A percentile compares a stretch with the other conserved stretches of the same genome.
Evolutionary conservation across 2,888 invertebrate genomes (phyloP).

Genomic region (Cryptocheilus praepositus): DNA sequence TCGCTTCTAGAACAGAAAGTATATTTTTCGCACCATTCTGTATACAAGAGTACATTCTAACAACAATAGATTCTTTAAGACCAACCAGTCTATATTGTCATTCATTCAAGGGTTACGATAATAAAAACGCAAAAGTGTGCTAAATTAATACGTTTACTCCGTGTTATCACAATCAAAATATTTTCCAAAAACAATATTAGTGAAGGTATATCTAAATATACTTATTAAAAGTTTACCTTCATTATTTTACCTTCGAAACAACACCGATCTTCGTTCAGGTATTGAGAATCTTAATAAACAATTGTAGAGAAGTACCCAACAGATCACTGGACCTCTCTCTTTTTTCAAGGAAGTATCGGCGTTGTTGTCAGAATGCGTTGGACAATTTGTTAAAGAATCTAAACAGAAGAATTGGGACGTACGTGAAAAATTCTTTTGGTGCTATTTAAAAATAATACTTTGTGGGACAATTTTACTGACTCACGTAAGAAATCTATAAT

Average conservation of each 20-base stretch:
- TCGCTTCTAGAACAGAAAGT: conserved; percentile 54
- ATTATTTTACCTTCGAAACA: conserved; percentile 69
- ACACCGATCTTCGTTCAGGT: conserved; percentile 38
- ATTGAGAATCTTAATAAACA: conserved; percentile 1
- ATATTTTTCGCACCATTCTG: no score
- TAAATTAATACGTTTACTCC: no score
- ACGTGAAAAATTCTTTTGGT: neutral
- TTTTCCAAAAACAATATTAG: no score
- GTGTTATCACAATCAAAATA: no score
- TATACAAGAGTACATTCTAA: no score
- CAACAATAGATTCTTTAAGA: no score
- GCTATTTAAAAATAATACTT: conserved; percentile 10
- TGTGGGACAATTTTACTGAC: conserved; percentile 32
- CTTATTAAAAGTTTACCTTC: conserved; percentile 62
- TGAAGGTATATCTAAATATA: no score
- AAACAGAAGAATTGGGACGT: neutral
- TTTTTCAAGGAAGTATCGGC: conserved; percentile 21
- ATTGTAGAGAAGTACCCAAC: neutral
- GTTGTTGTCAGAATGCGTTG: conserved; percentile 49
- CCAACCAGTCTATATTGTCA: no score
- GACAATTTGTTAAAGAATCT: conserved; percentile 45
- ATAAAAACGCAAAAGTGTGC: no score
- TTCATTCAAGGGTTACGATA: no score
- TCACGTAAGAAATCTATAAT: conserved; percentile 30
- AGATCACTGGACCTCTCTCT: conserved; percentile 14